phyloP scores from a whole-genome alignment of 2,888 invertebrate species.

The Polydrusus pterygomalis region DNA sequence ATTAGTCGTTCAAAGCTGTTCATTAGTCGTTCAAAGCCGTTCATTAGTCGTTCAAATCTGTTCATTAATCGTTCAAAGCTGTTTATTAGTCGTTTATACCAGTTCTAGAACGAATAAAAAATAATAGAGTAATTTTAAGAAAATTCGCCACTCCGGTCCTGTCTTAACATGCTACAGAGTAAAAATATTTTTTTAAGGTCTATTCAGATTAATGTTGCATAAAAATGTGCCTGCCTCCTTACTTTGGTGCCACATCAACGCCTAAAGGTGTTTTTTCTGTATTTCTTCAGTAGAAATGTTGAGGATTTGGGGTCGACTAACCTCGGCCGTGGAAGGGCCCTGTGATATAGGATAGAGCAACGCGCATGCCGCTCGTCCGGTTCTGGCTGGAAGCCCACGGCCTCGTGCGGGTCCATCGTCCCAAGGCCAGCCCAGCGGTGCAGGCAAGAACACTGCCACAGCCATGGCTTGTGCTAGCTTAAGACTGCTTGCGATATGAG shows the following conservation, averaged over 20 bases:
- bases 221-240: no score
- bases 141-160: no score
- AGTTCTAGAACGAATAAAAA: no score
- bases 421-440: conserved; percentile 65
- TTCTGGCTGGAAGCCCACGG: conserved; percentile 61
- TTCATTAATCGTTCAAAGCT: no score
- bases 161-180: no score
- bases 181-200: no score
- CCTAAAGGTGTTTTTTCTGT: not conserved
- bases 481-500: conserved; percentile 80
- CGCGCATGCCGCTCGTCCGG: conserved; percentile 69
- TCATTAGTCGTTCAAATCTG: no score
- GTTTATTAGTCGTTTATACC: no score
- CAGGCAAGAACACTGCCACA: conserved; percentile 79
- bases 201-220: no score
- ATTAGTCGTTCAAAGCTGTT: no score
- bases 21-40: no score
- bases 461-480: conserved; percentile 84
- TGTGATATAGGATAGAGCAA: conserved; percentile 73
- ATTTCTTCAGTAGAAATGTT: conserved; percentile 9
- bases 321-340: conserved; percentile 81
- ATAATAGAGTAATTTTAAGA: no score
- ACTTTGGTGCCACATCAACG: not conserved
- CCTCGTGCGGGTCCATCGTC: conserved; percentile 55
- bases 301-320: conserved; percentile 69